phyloP scores from a whole-genome alignment of 2,888 invertebrate genomes.

The Hyposoter didymator region DNA sequence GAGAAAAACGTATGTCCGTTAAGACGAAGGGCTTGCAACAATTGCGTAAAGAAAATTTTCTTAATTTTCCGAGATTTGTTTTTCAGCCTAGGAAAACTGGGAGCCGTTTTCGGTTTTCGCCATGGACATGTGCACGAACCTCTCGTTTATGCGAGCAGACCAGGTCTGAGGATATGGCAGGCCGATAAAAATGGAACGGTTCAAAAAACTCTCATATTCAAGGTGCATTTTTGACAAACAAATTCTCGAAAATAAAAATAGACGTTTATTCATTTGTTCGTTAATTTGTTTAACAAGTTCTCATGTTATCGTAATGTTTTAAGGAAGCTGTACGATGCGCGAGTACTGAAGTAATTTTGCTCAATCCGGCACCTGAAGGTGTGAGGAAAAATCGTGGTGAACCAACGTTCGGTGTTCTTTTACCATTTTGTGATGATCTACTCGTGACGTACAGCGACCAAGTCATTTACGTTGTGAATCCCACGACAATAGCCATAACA shows the following conservation, averaged over 20 bases:
- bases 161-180: conserved; percentile 94
- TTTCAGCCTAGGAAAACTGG: conserved; percentile 87
- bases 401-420: conserved; percentile 88
- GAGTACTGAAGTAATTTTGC: conserved; percentile 88
- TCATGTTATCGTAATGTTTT: conserved; percentile 39
- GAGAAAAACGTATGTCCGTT: conserved; percentile 89
- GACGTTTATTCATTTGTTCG: neutral
- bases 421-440: conserved; percentile 89
- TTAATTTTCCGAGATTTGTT: neutral
- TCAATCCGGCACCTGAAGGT: conserved; percentile 88
- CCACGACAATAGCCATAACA: conserved; percentile 84
- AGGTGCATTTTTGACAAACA: conserved; percentile 84
- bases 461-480: conserved; percentile 91
- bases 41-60: neutral
- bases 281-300: neutral
- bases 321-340: conserved; percentile 81
- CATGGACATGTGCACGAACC: conserved; percentile 86
- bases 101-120: conserved; percentile 86
- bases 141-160: conserved; percentile 91
- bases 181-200: conserved; percentile 91
- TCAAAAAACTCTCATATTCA: conserved; percentile 93
- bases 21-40: neutral
- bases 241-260: neutral
- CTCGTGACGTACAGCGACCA: conserved; percentile 91
- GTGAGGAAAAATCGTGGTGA: conserved; percentile 84